Evolutionary conservation across 2,113 vertebrate genomes (phyloP), one percentile per base, ranked within the genome.

Genomic region (Brachypodius melanocephalos): DNA sequence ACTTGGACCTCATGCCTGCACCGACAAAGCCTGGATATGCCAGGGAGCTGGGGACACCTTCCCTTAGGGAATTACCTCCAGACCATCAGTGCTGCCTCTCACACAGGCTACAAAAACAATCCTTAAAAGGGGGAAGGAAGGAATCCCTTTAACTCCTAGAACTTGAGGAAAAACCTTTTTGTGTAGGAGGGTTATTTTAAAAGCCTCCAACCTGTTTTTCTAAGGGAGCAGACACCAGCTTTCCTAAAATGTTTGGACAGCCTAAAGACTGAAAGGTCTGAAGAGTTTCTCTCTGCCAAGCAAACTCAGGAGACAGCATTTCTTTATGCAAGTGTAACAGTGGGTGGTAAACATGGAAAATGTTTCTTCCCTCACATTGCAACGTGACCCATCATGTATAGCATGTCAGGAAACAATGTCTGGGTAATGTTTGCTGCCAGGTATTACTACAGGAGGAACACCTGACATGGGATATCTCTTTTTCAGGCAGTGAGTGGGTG

Each of bases 371-470:
- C 13, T 85, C 42, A 29, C 75, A 55, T 4, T 49, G 62, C 90
- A 95, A 76, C 25, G 6, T 69, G 90, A 85, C 77, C 52, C 8
- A 5, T 95, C 82, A 73, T 4, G 63, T 91, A 73, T 3, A 32
- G 82, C 85, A 61, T 85, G 78, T 94, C 94, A 85, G 92, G 72
- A 93, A 91, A 85, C 71, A 65, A 88, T 19, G 78, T 88, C 59
- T 90, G 71, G 55, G 62, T 94, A 76, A 52, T 62, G 71, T 89
- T 80, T 95, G 81, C 67, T 93, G 88, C 81, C 89, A 89, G 73
- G 45, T 69, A 43, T 91, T 88, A 51, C 74, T 79, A 57, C 54
- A 82, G 58, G 58, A 91, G 63, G 51, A 93, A 51, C 78, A 76
- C 38, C 42, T 85, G 81, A 91, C 81, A 38, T n/a, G 36, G 63